Evolutionary conservation across 2,797 vertebrate species (phyloP).

Genomic region (Brotula barbata): DNA sequence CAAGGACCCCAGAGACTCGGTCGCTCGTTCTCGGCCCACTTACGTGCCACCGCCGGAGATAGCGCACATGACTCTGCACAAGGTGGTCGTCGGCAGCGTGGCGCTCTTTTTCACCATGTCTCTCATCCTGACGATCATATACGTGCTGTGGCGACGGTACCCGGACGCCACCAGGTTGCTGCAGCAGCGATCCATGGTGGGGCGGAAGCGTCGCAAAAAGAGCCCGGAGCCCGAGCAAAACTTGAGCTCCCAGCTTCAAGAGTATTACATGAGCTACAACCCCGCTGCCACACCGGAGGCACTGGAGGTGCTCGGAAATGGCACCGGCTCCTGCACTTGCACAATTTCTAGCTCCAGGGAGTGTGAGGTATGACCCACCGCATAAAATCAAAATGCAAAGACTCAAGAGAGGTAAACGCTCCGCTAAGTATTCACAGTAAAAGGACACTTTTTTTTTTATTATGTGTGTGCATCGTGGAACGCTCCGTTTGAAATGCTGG

Average conservation of each 20-base stretch:
- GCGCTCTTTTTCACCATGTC: constrained; percentile 95
- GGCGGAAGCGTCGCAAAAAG: constrained; percentile 95
- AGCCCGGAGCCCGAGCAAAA: constrained; percentile 94
- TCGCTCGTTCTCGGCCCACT: constrained; percentile 73
- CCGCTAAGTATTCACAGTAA: constrained; percentile 64
- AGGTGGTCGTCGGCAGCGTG: constrained; percentile 97
- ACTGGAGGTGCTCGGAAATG: constrained; percentile 97
- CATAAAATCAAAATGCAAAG: constrained; percentile 76
- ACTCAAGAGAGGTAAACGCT: constrained; percentile 80
- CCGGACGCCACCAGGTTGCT: constrained; percentile 90
- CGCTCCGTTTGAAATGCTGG: constrained; percentile 41
- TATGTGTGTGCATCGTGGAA: constrained; percentile 58
- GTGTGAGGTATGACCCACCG: constrained; percentile 97
- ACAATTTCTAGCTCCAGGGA: constrained; percentile 99
- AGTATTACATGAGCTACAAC: constrained; percentile 99
- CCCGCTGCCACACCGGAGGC: constrained; percentile 91
- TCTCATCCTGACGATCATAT: constrained; percentile 92
- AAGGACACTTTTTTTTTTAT: constrained; percentile 54
- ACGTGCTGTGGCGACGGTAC: constrained; percentile 95
- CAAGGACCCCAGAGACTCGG: constrained; percentile 75
- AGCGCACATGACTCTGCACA: constrained; percentile 95
- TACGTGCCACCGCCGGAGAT: constrained; percentile 84
- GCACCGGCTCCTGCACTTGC: constrained; percentile 97
- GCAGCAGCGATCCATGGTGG: constrained; percentile 91
- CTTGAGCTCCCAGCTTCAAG: constrained; percentile 97